Base-by-base conservation (phyloP, 1,140 invertebrate genomes). In the Lasaia peninsularis region DNA sequence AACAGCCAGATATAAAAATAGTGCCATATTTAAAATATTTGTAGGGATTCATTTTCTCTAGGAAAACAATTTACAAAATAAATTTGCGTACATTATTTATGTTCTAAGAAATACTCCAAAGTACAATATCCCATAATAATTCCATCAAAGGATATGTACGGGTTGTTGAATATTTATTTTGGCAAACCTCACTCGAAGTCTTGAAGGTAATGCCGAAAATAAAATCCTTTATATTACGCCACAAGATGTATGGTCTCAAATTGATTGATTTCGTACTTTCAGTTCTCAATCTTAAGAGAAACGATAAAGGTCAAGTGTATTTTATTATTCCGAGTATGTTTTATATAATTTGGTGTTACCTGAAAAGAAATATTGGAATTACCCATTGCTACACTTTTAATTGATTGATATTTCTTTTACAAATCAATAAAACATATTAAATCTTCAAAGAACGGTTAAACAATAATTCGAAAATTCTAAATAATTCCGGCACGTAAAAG, bases 141-240 rank as follows among this genome's bases (percentile, higher is more conserved):
- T 20, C 40, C 40, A 44, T 44, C 40, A 44, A 44, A 20, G 37
- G 16, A 16, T 18, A 18, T 1, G 10, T 24, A 24, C 2, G 10
- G 14, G 18, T 44, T 44, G 40, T 44, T 44, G 18, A 44, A 44
- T 44, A 44, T 44, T 44, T 18, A 44, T 44, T 44, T 44, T 16
- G 40, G 11, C 18, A 44, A 44, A 44, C 16, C 16, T 44, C 18
- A 20, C 18, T 18, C 40, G 4, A 18, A 44, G 18, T 20, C 20
- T 9, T 21, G 18, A 44, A 44, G 40, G 16, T 20, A 20, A 20
- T 44, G 8, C 10, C 18, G 40, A 20, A 35, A 44, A 20, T 44
- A 44, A 20, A 44, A 20, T 16, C 10, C 10, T 44, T 44, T 20
- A n/a, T 44, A 44, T 44, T 20, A 11, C 5, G 14, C 40, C 18